Evolutionary conservation across 1,140 invertebrate genomes (phyloP), one percentile per base, ranked within the genome.

Genomic region (Delia radicum): DNA sequence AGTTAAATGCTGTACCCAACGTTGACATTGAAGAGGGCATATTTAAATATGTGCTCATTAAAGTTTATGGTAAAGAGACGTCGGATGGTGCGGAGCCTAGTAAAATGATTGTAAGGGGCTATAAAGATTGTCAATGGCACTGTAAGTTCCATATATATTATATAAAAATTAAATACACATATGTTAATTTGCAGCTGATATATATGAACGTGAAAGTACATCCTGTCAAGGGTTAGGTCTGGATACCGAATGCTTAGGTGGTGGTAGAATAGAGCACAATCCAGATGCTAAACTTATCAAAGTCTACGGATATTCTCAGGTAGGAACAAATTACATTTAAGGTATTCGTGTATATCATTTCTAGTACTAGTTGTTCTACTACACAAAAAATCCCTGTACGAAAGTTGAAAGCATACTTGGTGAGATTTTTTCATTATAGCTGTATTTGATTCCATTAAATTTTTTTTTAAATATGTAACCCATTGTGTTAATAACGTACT

Each of bases 11-110:
- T 61, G 82, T 96, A 37, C 86, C 90, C 0, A 89, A 91, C 81
- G 94, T 94, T n/a, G 92, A 94, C 73, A 95, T 96, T 79, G 93
- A 94, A 79, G 79, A 87, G 76, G 94, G 94, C 31, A 89, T 89
- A 67, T 96, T 95, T 81, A 96, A 96, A 82, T 96, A 96, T 81
- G 91, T 96, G 79, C 87, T 96, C n/a, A 92, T 96, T 33, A 91
- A 93, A 79, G 90, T 95, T 1, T 87, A 88, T 74, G 87, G 86
- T 46, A 79, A 80, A 3, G 87, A 89, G 21, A 18, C 73, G 15
- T 8, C 71, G 2, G 77, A 81, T 73, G 82, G 80, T 5, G 80
- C 75, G 6, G 81, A 82, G 75, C 76, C 84, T 29, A 87, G 81
- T 21, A 94, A 93, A 82, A 87, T 87, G 61, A 90, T 95, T 29